A percentile compares a stretch with the other conserved stretches of the same genome.
Evolutionary conservation across 2,113 vertebrate genomes (phyloP).

Genomic region (Campylomormyrus tamandua): DNA sequence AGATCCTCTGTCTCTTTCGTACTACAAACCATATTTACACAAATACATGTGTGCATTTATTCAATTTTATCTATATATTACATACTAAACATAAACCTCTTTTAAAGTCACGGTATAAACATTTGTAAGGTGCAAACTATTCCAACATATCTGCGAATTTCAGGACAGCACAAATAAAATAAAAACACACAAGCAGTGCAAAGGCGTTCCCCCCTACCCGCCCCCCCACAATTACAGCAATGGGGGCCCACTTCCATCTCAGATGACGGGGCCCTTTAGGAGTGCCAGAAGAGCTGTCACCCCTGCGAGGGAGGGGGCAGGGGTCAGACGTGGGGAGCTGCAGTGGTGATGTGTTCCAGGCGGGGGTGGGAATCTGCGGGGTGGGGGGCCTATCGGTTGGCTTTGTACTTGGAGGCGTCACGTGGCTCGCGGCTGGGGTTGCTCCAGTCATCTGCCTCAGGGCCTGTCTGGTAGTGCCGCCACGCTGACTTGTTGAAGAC

Average conservation of each 20-base stretch:
- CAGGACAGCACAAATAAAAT: not conserved
- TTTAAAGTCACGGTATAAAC: not conserved
- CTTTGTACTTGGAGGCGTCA: constrained; percentile 89
- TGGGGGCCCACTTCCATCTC: not conserved
- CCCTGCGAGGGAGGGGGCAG: not conserved
- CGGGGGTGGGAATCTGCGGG: not conserved
- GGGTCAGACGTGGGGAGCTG: not conserved
- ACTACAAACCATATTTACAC: not conserved
- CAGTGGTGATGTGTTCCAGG: not conserved
- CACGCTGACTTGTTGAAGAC: constrained; percentile 97
- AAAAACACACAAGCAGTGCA: not conserved
- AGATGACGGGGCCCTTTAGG: not conserved
- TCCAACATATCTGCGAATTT: not conserved
- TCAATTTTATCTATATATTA: not conserved
- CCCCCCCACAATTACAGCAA: not conserved
- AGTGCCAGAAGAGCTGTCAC: not conserved
- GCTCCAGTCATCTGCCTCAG: constrained; percentile 97
- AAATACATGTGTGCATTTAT: not conserved
- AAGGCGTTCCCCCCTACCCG: not conserved
- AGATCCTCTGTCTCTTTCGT: not conserved
- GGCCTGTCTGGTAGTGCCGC: constrained; percentile 90
- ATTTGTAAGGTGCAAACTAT: constrained; percentile 15
- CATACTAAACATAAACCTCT: not conserved
- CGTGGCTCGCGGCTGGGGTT: constrained; percentile 93
- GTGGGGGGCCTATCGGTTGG: constrained; percentile 68